Evolutionary conservation across 2,888 invertebrate species (phyloP).

Genomic region (Argyresthia albistria): DNA sequence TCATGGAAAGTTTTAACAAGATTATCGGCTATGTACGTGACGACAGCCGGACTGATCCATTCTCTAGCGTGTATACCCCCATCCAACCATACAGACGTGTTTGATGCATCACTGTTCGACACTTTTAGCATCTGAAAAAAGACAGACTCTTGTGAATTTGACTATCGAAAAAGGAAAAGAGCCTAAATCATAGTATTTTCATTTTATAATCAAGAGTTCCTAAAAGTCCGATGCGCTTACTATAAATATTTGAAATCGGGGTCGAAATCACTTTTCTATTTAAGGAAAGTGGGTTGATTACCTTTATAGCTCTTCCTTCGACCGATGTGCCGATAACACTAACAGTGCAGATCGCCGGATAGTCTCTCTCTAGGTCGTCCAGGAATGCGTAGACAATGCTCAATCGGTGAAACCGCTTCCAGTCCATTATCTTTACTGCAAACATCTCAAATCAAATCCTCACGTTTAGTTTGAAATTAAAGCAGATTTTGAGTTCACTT

Average conservation of each 20-base stretch:
- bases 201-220: too few relatives aligned
- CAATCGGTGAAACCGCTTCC: conserved; percentile 83
- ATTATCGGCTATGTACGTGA: conserved; percentile 82
- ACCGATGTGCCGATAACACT: conserved; percentile 83
- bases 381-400: conserved; percentile 82
- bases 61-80: conserved; percentile 92
- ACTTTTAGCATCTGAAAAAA: conserved; percentile 70
- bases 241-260: too few relatives aligned
- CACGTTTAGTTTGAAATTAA: too few relatives aligned
- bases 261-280: too few relatives aligned
- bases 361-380: conserved; percentile 82
- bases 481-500: too few relatives aligned
- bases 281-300: conserved; percentile 22
- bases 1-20: conserved; percentile 79
- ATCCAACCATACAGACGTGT: conserved; percentile 81
- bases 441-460: not conserved
- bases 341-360: conserved; percentile 81
- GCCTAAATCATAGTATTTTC: not conserved
- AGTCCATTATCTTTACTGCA: conserved; percentile 72
- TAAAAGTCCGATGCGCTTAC: too few relatives aligned
- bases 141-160: not conserved
- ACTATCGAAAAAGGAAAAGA: not conserved
- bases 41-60: conserved; percentile 88
- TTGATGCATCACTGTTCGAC: conserved; percentile 77
- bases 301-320: conserved; percentile 82